phyloP scores from a whole-genome alignment of 1,140 invertebrate species.

The Calosoma granatense region DNA sequence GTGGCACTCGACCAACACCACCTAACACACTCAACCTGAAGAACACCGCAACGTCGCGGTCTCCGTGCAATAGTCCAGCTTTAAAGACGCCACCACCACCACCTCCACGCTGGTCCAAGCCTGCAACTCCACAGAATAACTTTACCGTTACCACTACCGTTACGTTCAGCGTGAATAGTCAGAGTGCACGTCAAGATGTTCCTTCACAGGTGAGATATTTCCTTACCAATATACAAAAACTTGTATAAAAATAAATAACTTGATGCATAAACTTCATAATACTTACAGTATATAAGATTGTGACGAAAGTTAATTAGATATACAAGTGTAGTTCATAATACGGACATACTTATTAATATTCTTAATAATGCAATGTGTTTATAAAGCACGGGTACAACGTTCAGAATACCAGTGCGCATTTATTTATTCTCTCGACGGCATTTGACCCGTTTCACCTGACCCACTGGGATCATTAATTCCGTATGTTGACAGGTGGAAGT shows the following conservation, averaged over 20 bases:
- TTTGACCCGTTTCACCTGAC: neutral
- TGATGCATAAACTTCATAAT: too few relatives aligned
- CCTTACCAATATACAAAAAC: too few relatives aligned
- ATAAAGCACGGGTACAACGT: too few relatives aligned
- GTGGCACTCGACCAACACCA: conserved; percentile 61
- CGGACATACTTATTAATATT: too few relatives aligned
- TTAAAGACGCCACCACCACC: conserved; percentile 47
- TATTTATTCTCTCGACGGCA: neutral
- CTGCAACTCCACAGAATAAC: conserved; percentile 55
- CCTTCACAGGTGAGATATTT: neutral
- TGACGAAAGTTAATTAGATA: too few relatives aligned
- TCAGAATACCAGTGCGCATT: too few relatives aligned
- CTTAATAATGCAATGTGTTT: too few relatives aligned
- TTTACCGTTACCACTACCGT: conserved; percentile 74
- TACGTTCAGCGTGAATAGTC: conserved; percentile 64
- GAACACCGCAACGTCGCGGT: conserved; percentile 29
- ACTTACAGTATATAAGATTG: too few relatives aligned
- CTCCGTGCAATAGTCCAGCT: conserved; percentile 25
- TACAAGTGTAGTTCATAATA: too few relatives aligned
- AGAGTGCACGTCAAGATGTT: conserved; percentile 17
- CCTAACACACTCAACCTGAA: conserved; percentile 70
- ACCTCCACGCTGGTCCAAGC: conserved; percentile 53
- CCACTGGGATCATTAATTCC: neutral
- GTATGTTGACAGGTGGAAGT: neutral
- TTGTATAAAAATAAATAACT: too few relatives aligned